Evolutionary conservation across 2,113 vertebrate genomes (phyloP).

Genomic region (Cairina moschata): DNA sequence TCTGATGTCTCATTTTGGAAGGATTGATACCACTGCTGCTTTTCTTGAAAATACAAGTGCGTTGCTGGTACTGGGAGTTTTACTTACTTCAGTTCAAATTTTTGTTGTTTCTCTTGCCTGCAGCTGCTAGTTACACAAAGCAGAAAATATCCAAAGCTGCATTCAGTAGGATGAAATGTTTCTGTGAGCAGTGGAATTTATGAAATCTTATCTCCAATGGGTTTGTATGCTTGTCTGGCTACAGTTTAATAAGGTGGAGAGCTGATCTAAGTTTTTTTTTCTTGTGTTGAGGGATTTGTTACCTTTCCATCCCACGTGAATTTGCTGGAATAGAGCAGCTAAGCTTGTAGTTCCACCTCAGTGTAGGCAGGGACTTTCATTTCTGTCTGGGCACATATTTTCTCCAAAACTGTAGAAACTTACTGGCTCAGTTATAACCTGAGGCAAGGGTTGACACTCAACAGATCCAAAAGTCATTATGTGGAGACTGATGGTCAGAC

Average conservation of each 20-base stretch:
- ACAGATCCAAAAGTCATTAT: not conserved
- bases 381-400: not conserved
- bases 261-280: not conserved
- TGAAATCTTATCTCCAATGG: not conserved
- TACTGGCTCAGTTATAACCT: not conserved
- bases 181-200: not conserved
- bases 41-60: not conserved
- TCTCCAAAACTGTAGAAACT: not conserved
- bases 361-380: not conserved
- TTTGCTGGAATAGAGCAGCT: not conserved
- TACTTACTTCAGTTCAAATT: not conserved
- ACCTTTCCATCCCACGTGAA: not conserved
- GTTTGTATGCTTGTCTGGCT: not conserved
- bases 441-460: not conserved
- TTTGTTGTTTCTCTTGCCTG: slow-evolving; percentile 22
- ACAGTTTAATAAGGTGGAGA: not conserved
- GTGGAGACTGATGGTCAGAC: not conserved
- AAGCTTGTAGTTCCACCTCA: not conserved
- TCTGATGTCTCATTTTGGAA: slow-evolving; percentile 36
- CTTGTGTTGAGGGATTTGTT: not conserved
- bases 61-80: not conserved
- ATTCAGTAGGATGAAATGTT: not conserved
- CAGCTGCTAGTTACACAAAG: slow-evolving; percentile 7
- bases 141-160: not conserved
- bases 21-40: not conserved